These are phyloP conservation scores for Beroe forskalii DNA, from an alignment of 37 sponge, comb jelly and placozoan species.

Conservation along the genomic window DNA sequence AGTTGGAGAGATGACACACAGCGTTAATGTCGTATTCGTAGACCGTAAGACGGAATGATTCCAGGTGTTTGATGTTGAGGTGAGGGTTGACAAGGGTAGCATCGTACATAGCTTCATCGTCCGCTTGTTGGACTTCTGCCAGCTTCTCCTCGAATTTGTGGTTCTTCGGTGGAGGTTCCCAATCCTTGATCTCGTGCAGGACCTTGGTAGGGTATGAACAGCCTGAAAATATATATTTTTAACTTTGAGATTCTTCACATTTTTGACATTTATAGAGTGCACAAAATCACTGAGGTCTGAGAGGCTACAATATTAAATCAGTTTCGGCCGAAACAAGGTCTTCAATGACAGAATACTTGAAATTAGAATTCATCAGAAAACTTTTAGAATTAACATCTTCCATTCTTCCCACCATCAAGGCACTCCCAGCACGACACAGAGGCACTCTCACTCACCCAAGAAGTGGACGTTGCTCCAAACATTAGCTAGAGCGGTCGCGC, in stretches of 20 bases:
- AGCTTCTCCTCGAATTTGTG: neutral
- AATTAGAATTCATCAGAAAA: too few species aligned
- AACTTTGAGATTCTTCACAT: too few species aligned
- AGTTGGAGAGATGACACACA: neutral
- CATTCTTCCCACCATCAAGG: too few species aligned
- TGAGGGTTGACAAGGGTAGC: neutral
- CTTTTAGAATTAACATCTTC: too few species aligned
- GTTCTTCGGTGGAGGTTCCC: constrained; percentile 42
- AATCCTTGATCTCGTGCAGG: neutral
- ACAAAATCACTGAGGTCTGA: too few species aligned
- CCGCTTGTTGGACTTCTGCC: constrained; percentile 5
- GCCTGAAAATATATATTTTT: constrained; percentile 17
- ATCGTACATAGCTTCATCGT: constrained; percentile 28
- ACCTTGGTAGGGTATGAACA: constrained; percentile 14
- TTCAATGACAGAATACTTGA: too few species aligned
- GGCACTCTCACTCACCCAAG: constrained; percentile 64
- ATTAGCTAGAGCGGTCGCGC: constrained; percentile 44
- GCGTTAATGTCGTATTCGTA: neutral
- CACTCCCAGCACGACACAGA: too few species aligned
- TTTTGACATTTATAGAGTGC: too few species aligned
- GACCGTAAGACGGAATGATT: neutral
- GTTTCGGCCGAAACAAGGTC: too few species aligned
- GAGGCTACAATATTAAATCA: too few species aligned
- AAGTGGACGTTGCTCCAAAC: constrained; percentile 47
- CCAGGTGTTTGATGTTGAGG: neutral